phyloP scores from a whole-genome alignment of 2,113 vertebrate genomes.

The Chlamydotis undulata region DNA sequence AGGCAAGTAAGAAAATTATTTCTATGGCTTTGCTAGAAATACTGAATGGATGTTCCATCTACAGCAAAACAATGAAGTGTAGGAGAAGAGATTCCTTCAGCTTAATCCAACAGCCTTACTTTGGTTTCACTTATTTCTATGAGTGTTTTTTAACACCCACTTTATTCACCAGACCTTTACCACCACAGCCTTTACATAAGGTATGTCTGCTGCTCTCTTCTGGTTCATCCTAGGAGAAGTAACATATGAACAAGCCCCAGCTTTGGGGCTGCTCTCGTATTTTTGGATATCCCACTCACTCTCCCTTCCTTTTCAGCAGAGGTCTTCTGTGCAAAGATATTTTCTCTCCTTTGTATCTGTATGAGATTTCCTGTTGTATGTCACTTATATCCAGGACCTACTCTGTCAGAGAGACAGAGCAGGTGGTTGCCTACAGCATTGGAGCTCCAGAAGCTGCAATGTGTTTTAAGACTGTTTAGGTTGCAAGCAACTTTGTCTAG shows the following conservation, averaged over 20 bases:
- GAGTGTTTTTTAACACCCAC: background rate
- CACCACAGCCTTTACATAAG: background rate
- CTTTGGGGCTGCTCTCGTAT: background rate
- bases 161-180: rapidly evolving
- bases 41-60: background rate
- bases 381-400: background rate
- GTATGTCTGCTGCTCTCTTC: background rate
- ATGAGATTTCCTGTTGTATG: background rate
- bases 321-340: background rate
- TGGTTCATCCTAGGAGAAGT: background rate
- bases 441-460: background rate
- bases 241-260: background rate
- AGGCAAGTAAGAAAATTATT: background rate
- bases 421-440: rapidly evolving
- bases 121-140: background rate
- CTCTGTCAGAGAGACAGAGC: background rate
- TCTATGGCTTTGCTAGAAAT: background rate
- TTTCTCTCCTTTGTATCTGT: background rate
- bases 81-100: background rate
- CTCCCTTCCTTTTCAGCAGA: background rate
- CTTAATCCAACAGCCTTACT: background rate
- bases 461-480: background rate
- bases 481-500: background rate
- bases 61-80: background rate
- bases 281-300: background rate